A percentile compares a stretch with the other conserved stretches of the same genome.
Evolutionary conservation across 2,888 invertebrate species (phyloP).

Genomic region (Pachycephus smyrnensis): DNA sequence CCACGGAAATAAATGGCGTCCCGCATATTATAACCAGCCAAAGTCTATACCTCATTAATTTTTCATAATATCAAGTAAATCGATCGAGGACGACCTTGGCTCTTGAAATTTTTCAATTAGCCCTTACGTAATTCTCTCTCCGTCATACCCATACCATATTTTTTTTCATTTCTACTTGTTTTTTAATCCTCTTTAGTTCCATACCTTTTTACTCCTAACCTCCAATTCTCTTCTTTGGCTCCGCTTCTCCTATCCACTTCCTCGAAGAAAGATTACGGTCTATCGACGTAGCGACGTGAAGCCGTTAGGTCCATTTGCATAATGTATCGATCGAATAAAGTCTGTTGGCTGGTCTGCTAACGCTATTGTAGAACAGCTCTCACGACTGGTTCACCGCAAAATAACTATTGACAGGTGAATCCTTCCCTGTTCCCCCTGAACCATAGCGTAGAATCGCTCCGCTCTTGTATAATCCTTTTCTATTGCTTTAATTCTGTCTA

Average conservation of each 20-base stretch:
- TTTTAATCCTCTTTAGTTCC: background rate
- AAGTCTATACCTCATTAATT: background rate
- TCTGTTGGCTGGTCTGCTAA: constrained; percentile 31
- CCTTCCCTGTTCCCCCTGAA: constrained; percentile 25
- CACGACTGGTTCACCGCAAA: constrained; percentile 34
- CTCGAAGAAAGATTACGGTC: background rate
- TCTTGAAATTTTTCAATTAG: background rate
- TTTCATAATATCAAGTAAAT: background rate
- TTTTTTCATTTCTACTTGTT: background rate
- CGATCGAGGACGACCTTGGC: background rate
- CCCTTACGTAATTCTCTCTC: background rate
- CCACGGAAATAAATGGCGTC: background rate
- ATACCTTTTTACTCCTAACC: background rate
- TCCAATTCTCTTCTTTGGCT: background rate
- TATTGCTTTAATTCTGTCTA: background rate
- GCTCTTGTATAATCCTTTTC: background rate
- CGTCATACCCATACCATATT: background rate
- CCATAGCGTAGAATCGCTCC: constrained; percentile 9
- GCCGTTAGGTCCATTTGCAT: constrained; percentile 56
- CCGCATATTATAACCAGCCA: background rate
- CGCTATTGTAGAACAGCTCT: constrained; percentile 23
- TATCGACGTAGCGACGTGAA: background rate
- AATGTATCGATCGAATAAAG: constrained; percentile 57
- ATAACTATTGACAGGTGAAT: constrained; percentile 50
- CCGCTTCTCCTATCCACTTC: background rate